A percentile compares a stretch with the other conserved stretches of the same genome.
Conservation (phyloP, 2,888 invertebrate genomes). For the Pheosia gnoma region DNA sequence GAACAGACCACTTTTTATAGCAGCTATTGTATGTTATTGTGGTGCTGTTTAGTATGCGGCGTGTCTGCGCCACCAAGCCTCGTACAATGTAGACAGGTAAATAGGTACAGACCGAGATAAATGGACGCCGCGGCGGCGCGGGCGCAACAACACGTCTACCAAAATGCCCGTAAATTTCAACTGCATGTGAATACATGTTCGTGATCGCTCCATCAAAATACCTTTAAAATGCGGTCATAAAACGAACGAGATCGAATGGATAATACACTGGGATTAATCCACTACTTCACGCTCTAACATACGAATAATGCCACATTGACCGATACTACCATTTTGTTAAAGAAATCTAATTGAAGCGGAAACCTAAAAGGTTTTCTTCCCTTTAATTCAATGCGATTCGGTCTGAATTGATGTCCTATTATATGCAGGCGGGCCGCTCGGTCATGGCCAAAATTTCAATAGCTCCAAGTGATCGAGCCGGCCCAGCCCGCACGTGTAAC, state of each 20-base stretch:
- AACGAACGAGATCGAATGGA: constrained; percentile 53
- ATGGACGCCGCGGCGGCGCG: constrained; percentile 45
- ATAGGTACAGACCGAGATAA: constrained; percentile 54
- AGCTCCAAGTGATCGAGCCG: constrained; percentile 73
- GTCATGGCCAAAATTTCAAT: constrained; percentile 79
- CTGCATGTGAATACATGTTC: constrained; percentile 42
- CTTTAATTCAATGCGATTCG: constrained; percentile 56
- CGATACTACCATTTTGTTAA: constrained; percentile 14
- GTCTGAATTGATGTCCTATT: constrained; percentile 71
- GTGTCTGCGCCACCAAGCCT: constrained; percentile 49
- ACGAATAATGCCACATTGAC: constrained; percentile 33
- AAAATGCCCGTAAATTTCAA: constrained; percentile 47
- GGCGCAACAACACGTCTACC: constrained; percentile 39
- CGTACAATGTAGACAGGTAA: constrained; percentile 63
- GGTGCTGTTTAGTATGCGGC: constrained; percentile 64
- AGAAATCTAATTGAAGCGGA: constrained; percentile 24
- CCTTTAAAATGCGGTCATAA: constrained; percentile 46
- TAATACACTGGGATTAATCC: constrained; percentile 52
- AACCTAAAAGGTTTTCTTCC: constrained; percentile 41
- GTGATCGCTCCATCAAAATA: constrained; percentile 50
- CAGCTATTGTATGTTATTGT: constrained; percentile 63
- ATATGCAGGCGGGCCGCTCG: constrained; percentile 67
- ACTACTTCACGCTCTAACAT: constrained; percentile 54
- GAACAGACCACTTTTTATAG: constrained; percentile 61
- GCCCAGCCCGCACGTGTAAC: constrained; percentile 76